Conservation (phyloP, 2,888 invertebrate species). For the Apamea monoglypha region DNA sequence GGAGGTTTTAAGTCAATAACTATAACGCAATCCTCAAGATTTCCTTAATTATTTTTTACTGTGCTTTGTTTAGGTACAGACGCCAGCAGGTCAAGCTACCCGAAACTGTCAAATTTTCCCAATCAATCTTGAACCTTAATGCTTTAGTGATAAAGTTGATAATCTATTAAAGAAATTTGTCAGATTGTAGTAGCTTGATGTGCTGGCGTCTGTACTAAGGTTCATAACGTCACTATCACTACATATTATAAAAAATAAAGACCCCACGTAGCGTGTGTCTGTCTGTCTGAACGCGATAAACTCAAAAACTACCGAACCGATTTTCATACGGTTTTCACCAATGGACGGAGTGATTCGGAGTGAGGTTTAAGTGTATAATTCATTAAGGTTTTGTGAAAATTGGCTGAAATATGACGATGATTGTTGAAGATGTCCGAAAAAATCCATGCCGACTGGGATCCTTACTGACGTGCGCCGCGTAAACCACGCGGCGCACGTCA, state of each 20-base stretch:
- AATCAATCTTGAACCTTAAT: no score
- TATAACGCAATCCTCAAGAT: neutral
- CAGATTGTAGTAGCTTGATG: no score
- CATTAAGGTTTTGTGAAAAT: neutral
- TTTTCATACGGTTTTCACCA: neutral
- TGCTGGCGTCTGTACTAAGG: no score
- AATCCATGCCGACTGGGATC: neutral
- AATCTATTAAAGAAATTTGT: no score
- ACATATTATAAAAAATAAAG: neutral
- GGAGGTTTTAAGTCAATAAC: neutral
- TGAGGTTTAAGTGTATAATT: neutral
- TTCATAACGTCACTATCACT: neutral
- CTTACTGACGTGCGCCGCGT: neutral
- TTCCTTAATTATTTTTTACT: neutral
- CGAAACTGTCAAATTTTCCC: no score
- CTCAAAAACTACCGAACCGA: neutral
- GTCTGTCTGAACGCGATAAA: neutral
- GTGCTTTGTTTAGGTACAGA: neutral
- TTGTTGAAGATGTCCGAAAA: neutral
- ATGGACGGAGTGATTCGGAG: neutral
- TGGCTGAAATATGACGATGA: neutral
- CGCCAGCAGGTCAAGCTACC: no score
- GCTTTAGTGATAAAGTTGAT: no score
- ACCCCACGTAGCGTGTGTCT: neutral
- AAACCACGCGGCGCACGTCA: no score